Percentiles rank a stretch among this genome's conserved stretches.
These are phyloP conservation scores for Myotis planiceps DNA, from an alignment of 2,797 vertebrate genomes.

Conservation along the genomic window DNA sequence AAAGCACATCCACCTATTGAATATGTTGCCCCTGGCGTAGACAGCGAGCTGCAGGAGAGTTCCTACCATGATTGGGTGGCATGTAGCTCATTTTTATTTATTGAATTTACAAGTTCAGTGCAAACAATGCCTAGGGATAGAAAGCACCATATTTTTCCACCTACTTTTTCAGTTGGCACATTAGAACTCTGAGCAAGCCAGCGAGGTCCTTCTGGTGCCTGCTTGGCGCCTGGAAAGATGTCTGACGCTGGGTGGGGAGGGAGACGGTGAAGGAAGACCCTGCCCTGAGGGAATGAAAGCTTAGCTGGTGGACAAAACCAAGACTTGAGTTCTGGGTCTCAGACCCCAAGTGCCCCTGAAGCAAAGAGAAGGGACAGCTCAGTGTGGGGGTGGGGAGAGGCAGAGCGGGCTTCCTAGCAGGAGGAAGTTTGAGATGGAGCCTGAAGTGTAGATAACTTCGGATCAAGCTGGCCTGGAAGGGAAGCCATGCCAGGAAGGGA, in stretches of 20 bases:
- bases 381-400: neutral
- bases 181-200: neutral
- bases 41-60: neutral
- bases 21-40: neutral
- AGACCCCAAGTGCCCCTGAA: neutral
- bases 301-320: neutral
- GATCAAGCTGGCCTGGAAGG: neutral
- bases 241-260: neutral
- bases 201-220: neutral
- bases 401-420: neutral
- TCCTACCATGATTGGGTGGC: neutral
- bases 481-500: neutral
- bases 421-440: neutral
- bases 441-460: neutral
- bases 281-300: neutral
- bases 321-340: neutral
- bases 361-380: neutral
- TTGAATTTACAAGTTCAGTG: neutral
- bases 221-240: neutral
- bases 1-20: neutral
- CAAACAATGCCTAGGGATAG: neutral
- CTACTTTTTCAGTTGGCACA: neutral
- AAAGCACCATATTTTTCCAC: neutral
- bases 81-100: neutral
- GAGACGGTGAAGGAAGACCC: neutral